Conservation (phyloP, 2,888 invertebrate species). For the Xestia xanthographa region DNA sequence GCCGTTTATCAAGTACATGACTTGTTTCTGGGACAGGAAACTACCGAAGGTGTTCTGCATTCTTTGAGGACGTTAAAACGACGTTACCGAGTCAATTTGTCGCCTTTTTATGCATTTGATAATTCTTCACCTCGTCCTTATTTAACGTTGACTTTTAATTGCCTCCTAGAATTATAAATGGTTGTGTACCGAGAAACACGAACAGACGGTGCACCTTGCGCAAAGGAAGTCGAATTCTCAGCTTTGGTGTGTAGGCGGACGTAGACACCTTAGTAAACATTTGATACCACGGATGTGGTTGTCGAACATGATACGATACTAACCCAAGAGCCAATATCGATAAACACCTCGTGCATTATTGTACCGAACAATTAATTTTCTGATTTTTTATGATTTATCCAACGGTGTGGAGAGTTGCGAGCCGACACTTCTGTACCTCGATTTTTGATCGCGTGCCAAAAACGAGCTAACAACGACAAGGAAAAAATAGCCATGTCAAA, state of each 20-base stretch:
- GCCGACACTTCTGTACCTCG: slow-evolving; percentile 73
- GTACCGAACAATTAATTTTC: slow-evolving; percentile 33
- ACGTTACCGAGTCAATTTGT: slow-evolving; percentile 36
- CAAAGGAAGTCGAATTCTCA: slow-evolving; percentile 55
- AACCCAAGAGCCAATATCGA: slow-evolving; percentile 42
- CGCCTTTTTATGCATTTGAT: slow-evolving; percentile 53
- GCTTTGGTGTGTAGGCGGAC: slow-evolving; percentile 59
- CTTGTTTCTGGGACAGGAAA: slow-evolving; percentile 58
- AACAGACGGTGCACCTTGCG: slow-evolving; percentile 42
- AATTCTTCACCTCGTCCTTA: slow-evolving; percentile 57
- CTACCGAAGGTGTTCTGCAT: slow-evolving; percentile 47
- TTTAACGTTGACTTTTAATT: slow-evolving; percentile 62
- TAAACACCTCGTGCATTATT: slow-evolving; percentile 32
- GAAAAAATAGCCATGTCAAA: slow-evolving; percentile 88
- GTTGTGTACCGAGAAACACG: slow-evolving; percentile 52
- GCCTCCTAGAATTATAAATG: slow-evolving; percentile 54
- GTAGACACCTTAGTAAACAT: slow-evolving; percentile 69
- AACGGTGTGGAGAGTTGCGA: slow-evolving; percentile 65
- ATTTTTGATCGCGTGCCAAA: slow-evolving; percentile 85
- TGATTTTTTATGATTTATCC: slow-evolving; percentile 58
- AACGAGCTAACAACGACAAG: slow-evolving; percentile 83
- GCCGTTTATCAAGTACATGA: slow-evolving; percentile 38
- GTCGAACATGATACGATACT: slow-evolving; percentile 57
- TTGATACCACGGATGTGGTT: slow-evolving; percentile 74
- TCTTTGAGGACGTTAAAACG: slow-evolving; percentile 43